phyloP scores from a whole-genome alignment of 2,888 invertebrate genomes.

The Leptopilina syphax region DNA sequence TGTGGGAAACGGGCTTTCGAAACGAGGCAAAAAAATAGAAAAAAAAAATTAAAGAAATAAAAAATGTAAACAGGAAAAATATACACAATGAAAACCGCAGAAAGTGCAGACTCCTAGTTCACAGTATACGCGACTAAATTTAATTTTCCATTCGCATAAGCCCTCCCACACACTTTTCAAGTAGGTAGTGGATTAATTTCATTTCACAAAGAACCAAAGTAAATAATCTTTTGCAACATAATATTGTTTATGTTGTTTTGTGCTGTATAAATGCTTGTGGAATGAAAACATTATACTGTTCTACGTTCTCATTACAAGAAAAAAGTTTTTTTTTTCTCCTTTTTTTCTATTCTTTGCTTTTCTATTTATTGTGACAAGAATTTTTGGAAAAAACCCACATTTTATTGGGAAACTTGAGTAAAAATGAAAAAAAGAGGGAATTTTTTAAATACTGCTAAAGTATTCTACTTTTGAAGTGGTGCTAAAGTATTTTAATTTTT shows the following conservation, averaged over 20 bases:
- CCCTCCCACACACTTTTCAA: not conserved
- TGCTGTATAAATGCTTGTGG: no score
- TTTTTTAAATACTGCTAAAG: no score
- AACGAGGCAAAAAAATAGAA: not conserved
- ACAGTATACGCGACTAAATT: not conserved
- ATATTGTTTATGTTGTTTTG: not conserved
- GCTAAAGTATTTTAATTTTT: no score
- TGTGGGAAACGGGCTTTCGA: not conserved
- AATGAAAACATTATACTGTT: no score
- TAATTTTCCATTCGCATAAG: constrained; percentile 15
- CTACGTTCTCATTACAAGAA: no score
- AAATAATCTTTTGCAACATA: not conserved
- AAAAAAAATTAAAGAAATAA: not conserved
- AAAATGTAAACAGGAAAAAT: not conserved
- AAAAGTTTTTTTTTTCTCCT: no score
- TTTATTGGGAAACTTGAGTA: no score
- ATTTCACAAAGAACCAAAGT: not conserved
- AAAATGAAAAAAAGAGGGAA: no score
- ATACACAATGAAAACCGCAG: constrained; percentile 10
- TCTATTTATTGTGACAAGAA: no score
- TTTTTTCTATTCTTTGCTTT: no score
- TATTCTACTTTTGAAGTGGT: no score
- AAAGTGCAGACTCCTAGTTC: constrained; percentile 13
- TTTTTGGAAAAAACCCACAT: no score
- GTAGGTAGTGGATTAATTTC: not conserved